Evolutionary conservation across 2,888 invertebrate genomes (phyloP).

Genomic region (Clivina fossor): DNA sequence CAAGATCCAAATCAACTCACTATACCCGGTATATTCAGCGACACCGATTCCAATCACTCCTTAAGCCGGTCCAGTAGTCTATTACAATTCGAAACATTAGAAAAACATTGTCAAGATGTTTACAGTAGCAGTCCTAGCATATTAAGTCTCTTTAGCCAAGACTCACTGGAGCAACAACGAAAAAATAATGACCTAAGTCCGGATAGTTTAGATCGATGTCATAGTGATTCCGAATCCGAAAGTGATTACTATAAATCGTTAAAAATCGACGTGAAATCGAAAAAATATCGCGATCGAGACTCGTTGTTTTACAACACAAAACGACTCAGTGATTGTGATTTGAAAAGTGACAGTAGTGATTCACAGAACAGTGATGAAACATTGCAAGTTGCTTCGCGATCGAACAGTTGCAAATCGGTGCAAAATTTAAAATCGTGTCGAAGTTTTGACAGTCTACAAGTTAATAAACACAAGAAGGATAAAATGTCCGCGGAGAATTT

Average conservation of each 20-base stretch:
- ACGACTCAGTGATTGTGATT: constrained; percentile 53
- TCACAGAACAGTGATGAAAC: constrained; percentile 46
- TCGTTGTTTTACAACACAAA: constrained; percentile 46
- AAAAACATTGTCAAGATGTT: constrained; percentile 64
- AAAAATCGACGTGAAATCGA: constrained; percentile 44
- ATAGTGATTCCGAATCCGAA: constrained; percentile 47
- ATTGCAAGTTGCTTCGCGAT: constrained; percentile 47
- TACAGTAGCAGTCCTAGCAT: constrained; percentile 55
- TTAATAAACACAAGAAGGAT: constrained; percentile 41
- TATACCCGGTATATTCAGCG: constrained; percentile 44
- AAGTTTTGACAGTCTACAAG: constrained; percentile 51
- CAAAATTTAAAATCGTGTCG: constrained; percentile 52
- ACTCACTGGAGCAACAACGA: constrained; percentile 56
- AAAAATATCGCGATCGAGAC: constrained; percentile 39
- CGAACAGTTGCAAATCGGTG: constrained; percentile 48
- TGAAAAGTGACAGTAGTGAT: constrained; percentile 49
- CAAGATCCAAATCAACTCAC: constrained; percentile 55
- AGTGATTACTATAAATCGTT: constrained; percentile 48
- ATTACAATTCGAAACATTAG: constrained; percentile 82
- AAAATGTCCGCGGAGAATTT: constrained; percentile 75
- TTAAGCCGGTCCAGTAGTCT: constrained; percentile 79
- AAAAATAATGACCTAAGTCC: constrained; percentile 52
- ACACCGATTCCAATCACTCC: constrained; percentile 58
- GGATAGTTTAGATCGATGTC: constrained; percentile 55
- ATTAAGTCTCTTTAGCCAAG: constrained; percentile 57